Evolutionary conservation across 2,797 vertebrate genomes (phyloP), one percentile per base, ranked within the genome.

Genomic region (Sternotherus odoratus): DNA sequence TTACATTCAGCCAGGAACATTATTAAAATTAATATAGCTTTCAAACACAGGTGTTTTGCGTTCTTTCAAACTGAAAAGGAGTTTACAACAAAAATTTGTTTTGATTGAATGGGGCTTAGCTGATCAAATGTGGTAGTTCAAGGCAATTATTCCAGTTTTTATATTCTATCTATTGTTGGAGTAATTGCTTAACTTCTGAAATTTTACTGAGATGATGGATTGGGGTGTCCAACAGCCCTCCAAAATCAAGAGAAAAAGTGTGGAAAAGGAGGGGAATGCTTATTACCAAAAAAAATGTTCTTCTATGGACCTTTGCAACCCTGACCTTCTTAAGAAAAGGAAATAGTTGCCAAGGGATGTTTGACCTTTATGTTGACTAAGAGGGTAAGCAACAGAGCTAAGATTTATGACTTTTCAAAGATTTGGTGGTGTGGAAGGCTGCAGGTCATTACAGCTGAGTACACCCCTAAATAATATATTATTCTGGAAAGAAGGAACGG

Each of bases 341-440:
- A 92, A 95, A 90, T 12, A 77, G 12, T n/a, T 86, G 79, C 30
- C 11, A 56, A 30, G 69, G 69, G 5, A 86, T 36, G 50, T 78
- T 74, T 95, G 17, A 93, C 26, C n/a, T 95, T 92, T 88, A 24
- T 53, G 5, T 83, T 79, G 78, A 93, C 33, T 28, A 30, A 15
- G 2, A 3, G 57, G 60, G 2, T 4, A 56, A 72, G 4, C 7
- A 79, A 26, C 43, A 88, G 12, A 88, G 36, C 4, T 92, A 43
- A 82, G 77, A 74, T 74, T 66, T 77, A 57, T 26, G 26, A 53
- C 12, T 92, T 90, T 87, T 84, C 63, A 72, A 1, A 49, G 8
- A 24, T 56, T n/a, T 15, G 57, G 7, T 26, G 66, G 2, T 13
- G 48, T 57, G 49, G 10, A 88, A 84, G 93, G 56, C 9, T 49